Evolutionary conservation across 2,797 vertebrate species (phyloP).

Genomic region (Avahi laniger): DNA sequence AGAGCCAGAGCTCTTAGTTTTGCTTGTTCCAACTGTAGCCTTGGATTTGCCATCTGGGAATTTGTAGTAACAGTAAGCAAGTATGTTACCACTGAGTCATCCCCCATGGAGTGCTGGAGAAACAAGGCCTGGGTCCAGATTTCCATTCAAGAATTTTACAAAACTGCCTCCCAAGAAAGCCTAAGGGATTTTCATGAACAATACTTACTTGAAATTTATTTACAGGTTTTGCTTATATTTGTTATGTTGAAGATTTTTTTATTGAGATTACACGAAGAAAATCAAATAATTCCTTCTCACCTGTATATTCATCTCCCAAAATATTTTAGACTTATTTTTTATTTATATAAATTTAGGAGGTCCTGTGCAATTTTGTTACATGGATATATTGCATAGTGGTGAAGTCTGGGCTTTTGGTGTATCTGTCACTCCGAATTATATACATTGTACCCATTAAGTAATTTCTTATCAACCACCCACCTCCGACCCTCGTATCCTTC

Average conservation of each 20-base stretch:
- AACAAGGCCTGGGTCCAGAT: slow-evolving; percentile 74
- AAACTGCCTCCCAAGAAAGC: slow-evolving; percentile 73
- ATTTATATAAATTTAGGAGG: neutral
- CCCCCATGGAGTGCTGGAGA: slow-evolving; percentile 45
- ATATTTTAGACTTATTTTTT: neutral
- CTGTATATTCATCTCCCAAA: neutral
- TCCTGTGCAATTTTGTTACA: neutral
- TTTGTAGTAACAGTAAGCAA: slow-evolving; percentile 72
- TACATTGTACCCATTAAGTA: neutral
- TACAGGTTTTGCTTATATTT: neutral
- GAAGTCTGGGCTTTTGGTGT: neutral
- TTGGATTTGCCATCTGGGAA: slow-evolving; percentile 72
- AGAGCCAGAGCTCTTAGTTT: slow-evolving; percentile 55
- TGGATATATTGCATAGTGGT: neutral
- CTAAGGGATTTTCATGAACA: slow-evolving; percentile 24
- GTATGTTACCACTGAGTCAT: slow-evolving; percentile 76
- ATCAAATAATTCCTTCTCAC: neutral
- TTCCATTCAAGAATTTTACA: slow-evolving; percentile 76
- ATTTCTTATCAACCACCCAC: neutral
- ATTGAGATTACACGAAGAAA: neutral
- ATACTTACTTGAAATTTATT: slow-evolving; percentile 39
- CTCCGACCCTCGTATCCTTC: neutral
- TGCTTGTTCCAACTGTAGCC: slow-evolving; percentile 44
- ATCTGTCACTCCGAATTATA: neutral
- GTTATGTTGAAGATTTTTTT: slow-evolving; percentile 29